phyloP scores from a whole-genome alignment of 2,888 invertebrate species.

The Ectemnius cavifrons region DNA sequence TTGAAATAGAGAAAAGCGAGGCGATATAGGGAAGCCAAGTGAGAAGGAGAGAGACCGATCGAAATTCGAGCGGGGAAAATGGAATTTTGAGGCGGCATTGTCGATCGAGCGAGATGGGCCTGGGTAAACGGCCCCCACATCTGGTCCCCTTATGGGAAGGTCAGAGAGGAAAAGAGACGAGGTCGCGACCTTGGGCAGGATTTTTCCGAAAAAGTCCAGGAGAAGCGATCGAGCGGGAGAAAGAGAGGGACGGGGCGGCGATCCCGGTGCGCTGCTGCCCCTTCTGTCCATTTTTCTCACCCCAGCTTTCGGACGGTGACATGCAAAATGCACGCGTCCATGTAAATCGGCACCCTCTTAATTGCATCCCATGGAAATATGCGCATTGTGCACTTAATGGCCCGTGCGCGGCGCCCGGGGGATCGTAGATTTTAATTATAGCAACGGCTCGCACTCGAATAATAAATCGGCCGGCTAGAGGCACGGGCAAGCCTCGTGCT shows the following conservation, averaged over 20 bases:
- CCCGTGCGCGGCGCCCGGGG: slow-evolving; percentile 55
- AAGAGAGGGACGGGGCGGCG: slow-evolving; percentile 19
- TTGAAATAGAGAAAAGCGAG: slow-evolving; percentile 50
- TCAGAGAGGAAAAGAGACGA: slow-evolving; percentile 60
- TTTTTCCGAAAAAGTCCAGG: slow-evolving; percentile 70
- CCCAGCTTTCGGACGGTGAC: slow-evolving; percentile 66
- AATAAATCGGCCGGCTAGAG: slow-evolving; percentile 53
- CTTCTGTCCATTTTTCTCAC: slow-evolving; percentile 59
- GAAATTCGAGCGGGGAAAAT: slow-evolving; percentile 64
- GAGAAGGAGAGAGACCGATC: slow-evolving; percentile 45
- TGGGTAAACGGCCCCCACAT: slow-evolving; percentile 61
- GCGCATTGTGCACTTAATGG: slow-evolving; percentile 70
- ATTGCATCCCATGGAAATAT: slow-evolving; percentile 67
- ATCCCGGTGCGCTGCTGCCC: slow-evolving; percentile 16
- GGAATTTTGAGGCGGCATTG: slow-evolving; percentile 69
- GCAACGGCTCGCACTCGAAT: slow-evolving; percentile 57
- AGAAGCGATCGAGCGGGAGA: slow-evolving; percentile 38
- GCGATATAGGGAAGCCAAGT: slow-evolving; percentile 42
- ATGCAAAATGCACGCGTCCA: slow-evolving; percentile 71
- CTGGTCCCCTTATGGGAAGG: slow-evolving; percentile 57
- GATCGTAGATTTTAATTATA: slow-evolving; percentile 65
- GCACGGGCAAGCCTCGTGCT: slow-evolving; percentile 42
- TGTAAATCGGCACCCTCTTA: slow-evolving; percentile 71
- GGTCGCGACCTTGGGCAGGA: slow-evolving; percentile 72
- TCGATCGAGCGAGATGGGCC: slow-evolving; percentile 52